These are phyloP conservation scores for Takifugu ocellatus DNA, from an alignment of 2,797 vertebrate genomes.

Conservation along the genomic window DNA sequence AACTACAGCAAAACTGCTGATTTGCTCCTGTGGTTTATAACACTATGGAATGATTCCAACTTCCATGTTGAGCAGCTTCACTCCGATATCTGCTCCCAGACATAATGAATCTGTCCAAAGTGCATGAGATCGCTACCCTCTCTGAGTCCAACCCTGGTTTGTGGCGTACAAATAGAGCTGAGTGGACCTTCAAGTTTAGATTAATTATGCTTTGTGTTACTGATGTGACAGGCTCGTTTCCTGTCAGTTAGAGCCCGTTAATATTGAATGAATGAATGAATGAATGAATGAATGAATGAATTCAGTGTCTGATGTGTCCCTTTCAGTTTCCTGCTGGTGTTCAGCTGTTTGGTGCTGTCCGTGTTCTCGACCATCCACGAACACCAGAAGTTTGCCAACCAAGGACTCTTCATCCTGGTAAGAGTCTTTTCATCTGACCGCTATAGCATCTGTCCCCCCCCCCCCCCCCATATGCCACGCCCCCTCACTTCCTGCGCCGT, in stretches of 20 bases:
- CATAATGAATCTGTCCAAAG: no score
- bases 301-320: slow-evolving; percentile 12
- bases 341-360: slow-evolving; percentile 97
- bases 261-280: neutral
- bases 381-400: slow-evolving; percentile 88
- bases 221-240: neutral
- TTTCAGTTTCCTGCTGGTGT: slow-evolving; percentile 95
- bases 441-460: neutral
- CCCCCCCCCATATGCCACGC: neutral
- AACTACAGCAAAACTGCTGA: no score
- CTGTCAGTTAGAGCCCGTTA: slow-evolving; percentile 10
- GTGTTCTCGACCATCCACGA: slow-evolving; percentile 98
- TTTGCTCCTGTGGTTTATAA: no score
- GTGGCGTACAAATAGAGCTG: neutral
- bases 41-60: no score
- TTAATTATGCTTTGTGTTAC: neutral
- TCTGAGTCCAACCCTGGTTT: neutral
- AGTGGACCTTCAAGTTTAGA: neutral
- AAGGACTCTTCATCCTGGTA: slow-evolving; percentile 97
- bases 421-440: slow-evolving; percentile 42
- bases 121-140: no score
- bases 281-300: neutral
- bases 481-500: slow-evolving; percentile 13
- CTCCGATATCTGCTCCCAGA: no score
- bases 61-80: no score